Conservation (phyloP, 2,888 invertebrate genomes). For the Acleris emargana region DNA sequence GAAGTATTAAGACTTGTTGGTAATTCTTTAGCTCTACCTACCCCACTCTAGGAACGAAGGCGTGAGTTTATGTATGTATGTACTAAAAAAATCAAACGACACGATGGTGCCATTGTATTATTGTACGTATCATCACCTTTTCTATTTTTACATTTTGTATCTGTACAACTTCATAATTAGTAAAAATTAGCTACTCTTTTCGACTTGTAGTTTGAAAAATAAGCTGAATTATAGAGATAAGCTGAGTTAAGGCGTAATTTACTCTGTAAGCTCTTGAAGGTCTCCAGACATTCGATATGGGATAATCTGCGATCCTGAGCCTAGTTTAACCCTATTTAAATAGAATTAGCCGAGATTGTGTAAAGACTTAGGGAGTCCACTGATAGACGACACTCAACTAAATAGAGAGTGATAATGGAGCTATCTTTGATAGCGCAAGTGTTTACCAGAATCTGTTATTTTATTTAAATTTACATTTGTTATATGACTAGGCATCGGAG, state of each 20-base stretch:
- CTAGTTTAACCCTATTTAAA: slow-evolving; percentile 22
- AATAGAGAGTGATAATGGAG: neutral
- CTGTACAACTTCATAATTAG: neutral
- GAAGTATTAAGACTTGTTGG: too few relatives aligned
- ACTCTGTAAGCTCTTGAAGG: slow-evolving; percentile 14
- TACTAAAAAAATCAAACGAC: too few relatives aligned
- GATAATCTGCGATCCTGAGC: slow-evolving; percentile 20
- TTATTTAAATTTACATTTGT: too few relatives aligned
- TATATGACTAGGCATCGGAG: too few relatives aligned
- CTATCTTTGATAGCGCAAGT: too few relatives aligned
- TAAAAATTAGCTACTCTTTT: neutral
- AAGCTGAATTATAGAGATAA: neutral
- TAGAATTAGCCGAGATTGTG: slow-evolving; percentile 21
- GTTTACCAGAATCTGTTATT: too few relatives aligned
- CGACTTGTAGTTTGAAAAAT: neutral
- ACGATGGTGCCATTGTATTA: too few relatives aligned
- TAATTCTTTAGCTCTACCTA: too few relatives aligned
- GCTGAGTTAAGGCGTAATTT: slow-evolving; percentile 1
- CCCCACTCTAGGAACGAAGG: too few relatives aligned
- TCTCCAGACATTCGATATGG: slow-evolving; percentile 26
- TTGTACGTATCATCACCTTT: too few relatives aligned
- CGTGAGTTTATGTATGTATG: too few relatives aligned
- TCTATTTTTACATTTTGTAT: too few relatives aligned
- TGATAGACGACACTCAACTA: neutral
- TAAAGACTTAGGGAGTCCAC: slow-evolving; percentile 4